Conservation (phyloP, 2,888 invertebrate genomes). For the Plagiodera versicolora region DNA sequence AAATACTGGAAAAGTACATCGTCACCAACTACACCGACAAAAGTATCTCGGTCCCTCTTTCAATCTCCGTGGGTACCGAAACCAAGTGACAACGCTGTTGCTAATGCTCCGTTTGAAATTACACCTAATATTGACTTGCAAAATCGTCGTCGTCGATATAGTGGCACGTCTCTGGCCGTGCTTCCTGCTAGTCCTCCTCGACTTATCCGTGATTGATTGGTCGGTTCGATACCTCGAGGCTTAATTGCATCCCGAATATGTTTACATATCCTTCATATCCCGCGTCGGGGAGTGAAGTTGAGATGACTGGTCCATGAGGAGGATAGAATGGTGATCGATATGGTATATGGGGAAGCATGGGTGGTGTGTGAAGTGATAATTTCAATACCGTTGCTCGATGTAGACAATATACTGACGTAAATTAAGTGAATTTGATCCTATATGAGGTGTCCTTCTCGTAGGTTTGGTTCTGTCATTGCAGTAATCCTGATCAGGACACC, state of each 20-base stretch:
- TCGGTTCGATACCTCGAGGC: constrained; percentile 8
- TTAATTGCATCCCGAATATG: constrained; percentile 18
- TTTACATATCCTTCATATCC: constrained; percentile 13
- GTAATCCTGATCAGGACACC: no score
- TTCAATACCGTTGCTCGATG: no score
- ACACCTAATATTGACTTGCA: constrained; percentile 54
- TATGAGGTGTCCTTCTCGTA: no score
- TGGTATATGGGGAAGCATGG: no score
- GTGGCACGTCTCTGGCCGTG: constrained; percentile 53
- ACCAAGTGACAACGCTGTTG: constrained; percentile 34
- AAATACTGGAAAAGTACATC: no score
- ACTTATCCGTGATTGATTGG: constrained; percentile 53
- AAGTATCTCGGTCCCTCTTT: constrained; percentile 22
- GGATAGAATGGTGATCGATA: neutral
- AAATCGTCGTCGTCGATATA: constrained; percentile 49
- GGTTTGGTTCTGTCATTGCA: no score
- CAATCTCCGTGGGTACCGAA: constrained; percentile 38
- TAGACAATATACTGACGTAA: no score
- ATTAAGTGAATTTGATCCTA: no score
- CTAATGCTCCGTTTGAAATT: constrained; percentile 44
- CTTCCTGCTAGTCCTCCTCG: constrained; percentile 51
- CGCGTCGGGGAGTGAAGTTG: constrained; percentile 8
- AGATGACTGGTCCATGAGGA: constrained; percentile 4
- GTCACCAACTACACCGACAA: no score
- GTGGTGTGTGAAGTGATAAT: no score